phyloP scores from a whole-genome alignment of 2,113 vertebrate genomes.

The Excalfactoria chinensis region DNA sequence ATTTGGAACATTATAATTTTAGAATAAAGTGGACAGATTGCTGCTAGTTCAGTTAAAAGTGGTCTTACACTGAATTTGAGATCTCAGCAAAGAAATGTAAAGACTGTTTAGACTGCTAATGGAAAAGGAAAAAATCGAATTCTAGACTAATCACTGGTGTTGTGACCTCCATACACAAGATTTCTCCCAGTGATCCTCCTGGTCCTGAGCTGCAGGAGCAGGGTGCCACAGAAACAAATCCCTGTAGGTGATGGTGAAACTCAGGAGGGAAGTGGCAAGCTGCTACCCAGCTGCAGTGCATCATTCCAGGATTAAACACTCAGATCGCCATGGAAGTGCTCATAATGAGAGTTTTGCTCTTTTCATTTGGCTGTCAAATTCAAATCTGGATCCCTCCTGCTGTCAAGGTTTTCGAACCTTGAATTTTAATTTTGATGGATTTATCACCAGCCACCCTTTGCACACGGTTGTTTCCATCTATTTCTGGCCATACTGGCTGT shows the following conservation, averaged over 20 bases:
- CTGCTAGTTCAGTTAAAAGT: not conserved
- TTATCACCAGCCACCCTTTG: slow-evolving; percentile 52
- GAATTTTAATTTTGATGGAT: slow-evolving; percentile 59
- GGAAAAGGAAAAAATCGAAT: not conserved
- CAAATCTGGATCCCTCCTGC: slow-evolving; percentile 32
- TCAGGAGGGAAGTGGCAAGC: not conserved
- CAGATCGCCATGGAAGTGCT: not conserved
- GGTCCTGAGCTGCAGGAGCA: not conserved
- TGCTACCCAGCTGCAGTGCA: not conserved
- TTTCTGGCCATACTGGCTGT: slow-evolving; percentile 62
- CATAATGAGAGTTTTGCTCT: slow-evolving; percentile 47
- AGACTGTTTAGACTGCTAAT: not conserved
- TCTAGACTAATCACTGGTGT: not conserved
- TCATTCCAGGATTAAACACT: not conserved
- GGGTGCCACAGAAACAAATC: not conserved
- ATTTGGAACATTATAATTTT: not conserved
- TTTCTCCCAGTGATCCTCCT: not conserved
- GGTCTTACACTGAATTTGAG: not conserved
- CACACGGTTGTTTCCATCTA: slow-evolving; percentile 53
- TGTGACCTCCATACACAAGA: rapidly evolving
- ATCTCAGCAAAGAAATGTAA: not conserved
- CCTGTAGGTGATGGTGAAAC: not conserved
- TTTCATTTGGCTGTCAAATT: slow-evolving; percentile 53
- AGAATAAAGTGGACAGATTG: not conserved
- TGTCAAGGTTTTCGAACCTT: slow-evolving; percentile 47